These are phyloP conservation scores for Pseudoips prasinana DNA, from an alignment of 2,888 invertebrate genomes.

Conservation along the genomic window DNA sequence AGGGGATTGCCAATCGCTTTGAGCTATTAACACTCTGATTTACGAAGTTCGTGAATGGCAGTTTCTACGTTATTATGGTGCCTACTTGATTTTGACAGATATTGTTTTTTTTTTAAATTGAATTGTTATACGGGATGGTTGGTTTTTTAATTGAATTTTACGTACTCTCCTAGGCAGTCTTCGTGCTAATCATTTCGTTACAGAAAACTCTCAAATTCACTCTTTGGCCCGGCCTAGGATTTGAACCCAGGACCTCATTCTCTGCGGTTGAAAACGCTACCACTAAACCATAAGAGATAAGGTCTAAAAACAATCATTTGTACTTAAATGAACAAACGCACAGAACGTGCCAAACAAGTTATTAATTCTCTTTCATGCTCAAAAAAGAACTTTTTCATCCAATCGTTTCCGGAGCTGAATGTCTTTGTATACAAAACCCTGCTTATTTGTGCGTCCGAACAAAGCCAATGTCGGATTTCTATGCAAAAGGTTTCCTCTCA, in stretches of 20 bases:
- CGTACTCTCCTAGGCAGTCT: too few relatives aligned
- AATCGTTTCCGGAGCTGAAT: slow-evolving; percentile 44
- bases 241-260: too few relatives aligned
- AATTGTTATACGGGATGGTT: not conserved
- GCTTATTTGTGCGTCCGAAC: slow-evolving; percentile 65
- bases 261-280: too few relatives aligned
- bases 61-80: slow-evolving; percentile 27
- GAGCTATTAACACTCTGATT: slow-evolving; percentile 64
- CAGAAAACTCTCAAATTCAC: too few relatives aligned
- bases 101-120: slow-evolving; percentile 10
- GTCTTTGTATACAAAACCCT: slow-evolving; percentile 59
- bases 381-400: slow-evolving; percentile 27
- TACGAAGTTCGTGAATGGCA: slow-evolving; percentile 42
- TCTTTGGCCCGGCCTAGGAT: too few relatives aligned
- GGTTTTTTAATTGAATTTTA: too few relatives aligned
- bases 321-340: too few relatives aligned
- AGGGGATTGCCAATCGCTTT: slow-evolving; percentile 53
- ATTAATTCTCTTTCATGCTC: too few relatives aligned
- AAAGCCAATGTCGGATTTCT: slow-evolving; percentile 67
- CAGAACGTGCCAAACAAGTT: too few relatives aligned
- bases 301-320: too few relatives aligned
- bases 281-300: too few relatives aligned
- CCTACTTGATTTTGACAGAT: slow-evolving; percentile 21
- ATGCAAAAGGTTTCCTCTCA: slow-evolving; percentile 60
- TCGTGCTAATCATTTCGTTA: too few relatives aligned